phyloP scores from a whole-genome alignment of 1,140 invertebrate species.

The Pogonomyrmex californicus region DNA sequence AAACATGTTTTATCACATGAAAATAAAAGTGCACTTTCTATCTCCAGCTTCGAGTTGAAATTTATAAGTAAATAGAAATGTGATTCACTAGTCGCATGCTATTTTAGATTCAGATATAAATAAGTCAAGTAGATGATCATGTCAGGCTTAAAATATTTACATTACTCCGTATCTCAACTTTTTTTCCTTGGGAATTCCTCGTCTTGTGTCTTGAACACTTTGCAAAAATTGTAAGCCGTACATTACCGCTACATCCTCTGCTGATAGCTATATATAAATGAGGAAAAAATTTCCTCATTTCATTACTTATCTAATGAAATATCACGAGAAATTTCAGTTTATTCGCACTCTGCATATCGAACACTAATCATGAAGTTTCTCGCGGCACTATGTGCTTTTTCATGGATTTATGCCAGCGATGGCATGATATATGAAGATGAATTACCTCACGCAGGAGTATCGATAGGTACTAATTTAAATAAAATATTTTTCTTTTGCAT shows the following conservation, averaged over 20 bases:
- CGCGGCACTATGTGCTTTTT: not conserved
- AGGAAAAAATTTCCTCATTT: not conserved
- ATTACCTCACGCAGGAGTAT: not conserved
- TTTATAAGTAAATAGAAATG: not conserved
- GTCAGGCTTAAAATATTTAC: not conserved
- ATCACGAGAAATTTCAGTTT: not conserved
- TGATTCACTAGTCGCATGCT: not conserved
- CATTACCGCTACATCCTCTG: not conserved
- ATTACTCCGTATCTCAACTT: not conserved
- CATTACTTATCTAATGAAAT: not conserved
- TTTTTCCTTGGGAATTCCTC: not conserved
- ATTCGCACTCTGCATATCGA: not conserved
- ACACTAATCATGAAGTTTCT: conserved; percentile 24
- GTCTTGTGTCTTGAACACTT: not conserved
- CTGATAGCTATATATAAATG: not conserved
- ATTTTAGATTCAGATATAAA: conserved; percentile 18
- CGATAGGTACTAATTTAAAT: not conserved
- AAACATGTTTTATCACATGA: not conserved
- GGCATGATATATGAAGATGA: not conserved
- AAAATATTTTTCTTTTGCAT: not conserved
- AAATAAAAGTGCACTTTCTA: not conserved
- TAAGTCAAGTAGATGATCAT: conserved; percentile 58
- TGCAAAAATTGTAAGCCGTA: conserved; percentile 18
- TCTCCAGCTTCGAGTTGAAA: not conserved
- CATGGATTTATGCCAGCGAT: not conserved